Evolutionary conservation across 2,797 vertebrate genomes (phyloP).

Genomic region (Hyperoplus immaculatus): DNA sequence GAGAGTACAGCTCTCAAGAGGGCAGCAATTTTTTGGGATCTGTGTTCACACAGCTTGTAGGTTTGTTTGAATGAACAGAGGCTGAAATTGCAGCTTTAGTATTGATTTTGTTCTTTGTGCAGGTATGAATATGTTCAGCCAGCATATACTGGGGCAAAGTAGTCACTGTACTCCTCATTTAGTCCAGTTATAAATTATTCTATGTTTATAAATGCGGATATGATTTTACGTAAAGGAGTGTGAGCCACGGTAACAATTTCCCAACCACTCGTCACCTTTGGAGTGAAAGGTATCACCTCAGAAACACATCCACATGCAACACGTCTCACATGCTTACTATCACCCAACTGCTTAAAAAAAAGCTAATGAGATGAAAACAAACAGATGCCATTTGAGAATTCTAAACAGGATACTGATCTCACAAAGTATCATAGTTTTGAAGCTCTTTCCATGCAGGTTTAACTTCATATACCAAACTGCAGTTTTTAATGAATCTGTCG

Average conservation of each 20-base stretch:
- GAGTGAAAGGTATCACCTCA: conserved; percentile 85
- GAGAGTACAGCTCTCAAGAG: conserved; percentile 49
- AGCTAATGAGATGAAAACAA: conserved; percentile 77
- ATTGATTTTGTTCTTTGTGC: conserved; percentile 37
- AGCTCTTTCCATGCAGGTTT: conserved; percentile 16
- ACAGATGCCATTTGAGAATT: conserved; percentile 61
- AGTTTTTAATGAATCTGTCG: conserved; percentile 38
- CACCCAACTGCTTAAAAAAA: conserved; percentile 42
- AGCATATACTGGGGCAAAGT: not conserved
- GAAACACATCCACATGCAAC: conserved; percentile 82
- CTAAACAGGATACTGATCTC: conserved; percentile 31
- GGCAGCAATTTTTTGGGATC: conserved; percentile 40
- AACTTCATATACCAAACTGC: conserved; percentile 31
- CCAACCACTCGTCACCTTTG: conserved; percentile 74
- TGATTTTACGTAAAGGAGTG: conserved; percentile 12
- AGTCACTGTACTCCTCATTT: not conserved
- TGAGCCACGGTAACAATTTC: conserved; percentile 58
- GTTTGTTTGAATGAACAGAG: conserved; percentile 53
- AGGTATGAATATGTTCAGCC: not conserved
- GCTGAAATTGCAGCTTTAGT: conserved; percentile 63
- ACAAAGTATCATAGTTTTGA: conserved; percentile 23
- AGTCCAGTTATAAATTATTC: not conserved
- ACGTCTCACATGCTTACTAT: conserved; percentile 66
- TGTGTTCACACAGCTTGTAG: conserved; percentile 52
- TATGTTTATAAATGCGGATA: conserved; percentile 4